These are phyloP conservation scores for Parapsyche elsis DNA, from an alignment of 1,140 invertebrate species.

Conservation along the genomic window DNA sequence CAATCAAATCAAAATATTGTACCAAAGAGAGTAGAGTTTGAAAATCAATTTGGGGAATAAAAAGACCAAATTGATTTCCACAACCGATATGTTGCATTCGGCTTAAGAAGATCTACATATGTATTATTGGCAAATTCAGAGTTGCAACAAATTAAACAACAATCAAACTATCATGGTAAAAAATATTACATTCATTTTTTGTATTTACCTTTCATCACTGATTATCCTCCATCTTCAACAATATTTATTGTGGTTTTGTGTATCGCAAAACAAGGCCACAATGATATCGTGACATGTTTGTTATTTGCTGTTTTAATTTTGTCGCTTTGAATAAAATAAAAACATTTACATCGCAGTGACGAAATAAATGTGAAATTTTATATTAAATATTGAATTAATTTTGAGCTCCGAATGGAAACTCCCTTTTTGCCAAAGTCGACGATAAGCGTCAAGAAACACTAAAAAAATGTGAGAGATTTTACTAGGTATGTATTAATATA, in stretches of 20 bases:
- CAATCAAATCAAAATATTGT: constrained; percentile 42
- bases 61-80: constrained; percentile 46
- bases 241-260: too few species aligned
- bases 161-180: constrained; percentile 41
- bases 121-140: constrained; percentile 33
- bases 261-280: too few species aligned
- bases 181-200: too few species aligned
- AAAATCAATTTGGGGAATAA: constrained; percentile 49
- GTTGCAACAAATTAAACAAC: constrained; percentile 46
- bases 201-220: too few species aligned
- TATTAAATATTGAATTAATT: too few species aligned
- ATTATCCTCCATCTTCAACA: neutral
- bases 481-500: constrained; percentile 62
- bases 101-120: constrained; percentile 51
- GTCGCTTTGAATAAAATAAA: too few species aligned
- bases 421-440: constrained; percentile 67
- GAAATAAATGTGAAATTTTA: too few species aligned
- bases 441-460: constrained; percentile 67
- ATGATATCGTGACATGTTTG: too few species aligned
- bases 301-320: too few species aligned
- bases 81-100: constrained; percentile 53
- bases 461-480: constrained; percentile 66
- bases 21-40: constrained; percentile 48
- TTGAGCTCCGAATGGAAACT: too few species aligned
- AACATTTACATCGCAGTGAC: too few species aligned